Evolutionary conservation across 2,888 invertebrate genomes (phyloP).

Genomic region (Limenitis camilla): DNA sequence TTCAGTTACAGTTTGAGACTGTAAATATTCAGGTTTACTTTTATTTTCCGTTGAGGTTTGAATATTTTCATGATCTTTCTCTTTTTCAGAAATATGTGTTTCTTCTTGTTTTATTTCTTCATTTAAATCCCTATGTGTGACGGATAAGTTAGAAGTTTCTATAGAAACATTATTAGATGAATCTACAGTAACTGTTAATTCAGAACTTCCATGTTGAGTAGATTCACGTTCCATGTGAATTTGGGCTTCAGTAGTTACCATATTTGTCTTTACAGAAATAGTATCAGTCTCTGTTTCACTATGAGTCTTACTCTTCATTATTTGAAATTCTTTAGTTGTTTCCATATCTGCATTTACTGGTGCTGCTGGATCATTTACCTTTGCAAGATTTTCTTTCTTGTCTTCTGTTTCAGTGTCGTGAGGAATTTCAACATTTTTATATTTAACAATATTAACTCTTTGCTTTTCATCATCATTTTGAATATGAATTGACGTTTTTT

Average conservation of each 20-base stretch:
- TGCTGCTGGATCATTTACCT: constrained; percentile 22
- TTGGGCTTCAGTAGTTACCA: constrained; percentile 70
- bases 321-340: constrained; percentile 36
- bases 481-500: constrained; percentile 66
- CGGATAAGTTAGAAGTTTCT: constrained; percentile 54
- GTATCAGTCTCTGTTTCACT: constrained; percentile 70
- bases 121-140: constrained; percentile 49
- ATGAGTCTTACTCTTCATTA: constrained; percentile 43
- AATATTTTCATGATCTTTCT: constrained; percentile 8
- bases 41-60: neutral
- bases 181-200: constrained; percentile 61
- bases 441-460: constrained; percentile 65
- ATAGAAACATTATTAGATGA: constrained; percentile 65
- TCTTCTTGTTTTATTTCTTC: constrained; percentile 31
- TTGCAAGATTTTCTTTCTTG: constrained; percentile 26
- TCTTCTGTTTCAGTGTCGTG: constrained; percentile 26
- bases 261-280: constrained; percentile 64
- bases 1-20: neutral
- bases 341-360: constrained; percentile 31
- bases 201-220: constrained; percentile 58
- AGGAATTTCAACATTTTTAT: constrained; percentile 40
- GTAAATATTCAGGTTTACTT: neutral
- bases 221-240: constrained; percentile 67
- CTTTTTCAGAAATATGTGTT: neutral
- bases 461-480: constrained; percentile 62